These are phyloP conservation scores for Tarsius wallacei DNA, from an alignment of 2,797 vertebrate species.

Conservation along the genomic window DNA sequence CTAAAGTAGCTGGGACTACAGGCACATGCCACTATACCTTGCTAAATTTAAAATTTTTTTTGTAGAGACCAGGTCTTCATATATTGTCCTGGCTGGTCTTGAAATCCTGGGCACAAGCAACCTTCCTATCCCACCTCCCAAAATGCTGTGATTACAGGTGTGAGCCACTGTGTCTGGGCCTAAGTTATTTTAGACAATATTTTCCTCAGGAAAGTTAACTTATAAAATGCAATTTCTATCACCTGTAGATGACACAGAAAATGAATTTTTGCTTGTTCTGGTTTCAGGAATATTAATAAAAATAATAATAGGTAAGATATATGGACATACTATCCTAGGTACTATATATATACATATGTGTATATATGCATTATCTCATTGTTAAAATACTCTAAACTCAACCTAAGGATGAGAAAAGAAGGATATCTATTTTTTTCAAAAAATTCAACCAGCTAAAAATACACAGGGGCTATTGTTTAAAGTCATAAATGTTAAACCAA, in stretches of 20 bases:
- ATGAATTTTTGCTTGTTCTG: neutral
- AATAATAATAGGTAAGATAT: neutral
- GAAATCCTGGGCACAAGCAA: too few species aligned
- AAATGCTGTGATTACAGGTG: too few species aligned
- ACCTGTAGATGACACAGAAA: neutral
- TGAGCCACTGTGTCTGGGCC: too few species aligned
- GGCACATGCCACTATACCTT: too few species aligned
- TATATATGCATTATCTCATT: neutral
- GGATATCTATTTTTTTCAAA: neutral
- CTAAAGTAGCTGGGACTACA: too few species aligned
- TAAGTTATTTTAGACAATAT: slow-evolving; percentile 8
- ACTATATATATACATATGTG: neutral
- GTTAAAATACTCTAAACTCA: neutral
- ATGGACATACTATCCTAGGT: neutral
- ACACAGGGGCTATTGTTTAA: neutral
- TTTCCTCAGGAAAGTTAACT: neutral
- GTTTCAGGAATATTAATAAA: neutral
- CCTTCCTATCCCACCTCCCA: too few species aligned
- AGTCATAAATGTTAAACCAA: neutral
- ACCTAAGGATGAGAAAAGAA: neutral
- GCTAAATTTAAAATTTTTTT: too few species aligned
- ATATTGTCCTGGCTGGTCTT: too few species aligned
- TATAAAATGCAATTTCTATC: neutral
- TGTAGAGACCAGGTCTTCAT: too few species aligned
- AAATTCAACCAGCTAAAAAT: neutral